Evolutionary conservation across 2,113 vertebrate species (phyloP).

Genomic region (Hippocampus zosterae): DNA sequence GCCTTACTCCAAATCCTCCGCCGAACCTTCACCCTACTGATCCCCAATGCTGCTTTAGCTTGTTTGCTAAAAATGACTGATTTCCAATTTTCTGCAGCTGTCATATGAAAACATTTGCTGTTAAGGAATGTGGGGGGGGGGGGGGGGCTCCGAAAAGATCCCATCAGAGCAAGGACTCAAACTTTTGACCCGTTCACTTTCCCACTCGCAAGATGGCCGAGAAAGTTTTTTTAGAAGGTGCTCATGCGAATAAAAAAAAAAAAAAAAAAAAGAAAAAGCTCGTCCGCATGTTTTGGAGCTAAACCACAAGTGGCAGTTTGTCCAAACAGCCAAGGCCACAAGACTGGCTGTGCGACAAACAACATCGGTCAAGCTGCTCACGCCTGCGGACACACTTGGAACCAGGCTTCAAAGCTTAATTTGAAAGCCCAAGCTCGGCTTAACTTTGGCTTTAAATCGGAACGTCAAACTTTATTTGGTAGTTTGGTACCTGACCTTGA

Average conservation of each 20-base stretch:
- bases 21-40: too few relatives aligned
- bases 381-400: neutral
- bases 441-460: neutral
- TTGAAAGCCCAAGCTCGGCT: neutral
- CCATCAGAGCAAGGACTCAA: neutral
- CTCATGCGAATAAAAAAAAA: neutral
- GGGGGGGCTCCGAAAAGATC: neutral
- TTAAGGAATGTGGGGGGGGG: neutral
- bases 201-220: neutral
- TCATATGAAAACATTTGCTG: too few relatives aligned
- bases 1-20: too few relatives aligned
- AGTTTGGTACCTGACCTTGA: too few relatives aligned
- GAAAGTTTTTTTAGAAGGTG: neutral
- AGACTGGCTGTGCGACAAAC: neutral
- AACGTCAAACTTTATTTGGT: too few relatives aligned
- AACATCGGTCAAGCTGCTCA: neutral
- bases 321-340: neutral
- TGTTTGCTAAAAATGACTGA: too few relatives aligned
- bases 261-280: neutral
- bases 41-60: too few relatives aligned
- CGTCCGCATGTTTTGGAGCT: neutral
- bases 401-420: neutral
- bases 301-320: neutral
- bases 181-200: neutral
- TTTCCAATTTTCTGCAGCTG: too few relatives aligned